Conservation (phyloP, 1,140 invertebrate genomes). For the Pogonomyrmex californicus region DNA sequence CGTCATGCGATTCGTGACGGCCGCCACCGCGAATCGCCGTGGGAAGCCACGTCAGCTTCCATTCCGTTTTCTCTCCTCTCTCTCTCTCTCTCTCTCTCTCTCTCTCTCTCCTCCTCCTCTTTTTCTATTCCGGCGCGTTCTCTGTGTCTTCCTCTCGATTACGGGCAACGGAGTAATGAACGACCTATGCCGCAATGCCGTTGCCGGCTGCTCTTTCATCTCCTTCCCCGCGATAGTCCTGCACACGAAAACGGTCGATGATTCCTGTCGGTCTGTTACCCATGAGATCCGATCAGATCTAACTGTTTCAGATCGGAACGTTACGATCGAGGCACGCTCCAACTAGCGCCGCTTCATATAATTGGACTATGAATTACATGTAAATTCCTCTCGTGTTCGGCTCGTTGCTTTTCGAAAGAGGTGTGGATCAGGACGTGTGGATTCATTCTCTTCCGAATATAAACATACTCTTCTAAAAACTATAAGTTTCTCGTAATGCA, state of each 20-base stretch:
- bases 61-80: constrained; percentile 15
- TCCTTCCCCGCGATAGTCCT: not conserved
- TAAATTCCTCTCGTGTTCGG: constrained; percentile 10
- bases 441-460: not conserved
- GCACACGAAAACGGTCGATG: constrained; percentile 48
- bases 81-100: not conserved
- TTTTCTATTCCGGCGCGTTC: constrained; percentile 46
- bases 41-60: constrained; percentile 73
- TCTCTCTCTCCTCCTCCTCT: not conserved
- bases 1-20: constrained; percentile 84
- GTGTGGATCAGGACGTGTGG: not conserved
- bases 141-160: constrained; percentile 70
- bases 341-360: constrained; percentile 44
- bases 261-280: constrained; percentile 26
- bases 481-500: not conserved
- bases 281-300: constrained; percentile 54
- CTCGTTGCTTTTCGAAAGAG: constrained; percentile 8
- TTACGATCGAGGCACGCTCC: constrained; percentile 15
- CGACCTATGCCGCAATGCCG: constrained; percentile 70
- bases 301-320: constrained; percentile 51
- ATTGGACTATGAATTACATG: constrained; percentile 29
- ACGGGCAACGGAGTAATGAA: constrained; percentile 69
- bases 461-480: not conserved
- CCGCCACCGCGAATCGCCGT: constrained; percentile 78
- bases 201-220: constrained; percentile 21